These are phyloP conservation scores for Hirundo rustica DNA, from an alignment of 2,797 vertebrate species.

Conservation along the genomic window DNA sequence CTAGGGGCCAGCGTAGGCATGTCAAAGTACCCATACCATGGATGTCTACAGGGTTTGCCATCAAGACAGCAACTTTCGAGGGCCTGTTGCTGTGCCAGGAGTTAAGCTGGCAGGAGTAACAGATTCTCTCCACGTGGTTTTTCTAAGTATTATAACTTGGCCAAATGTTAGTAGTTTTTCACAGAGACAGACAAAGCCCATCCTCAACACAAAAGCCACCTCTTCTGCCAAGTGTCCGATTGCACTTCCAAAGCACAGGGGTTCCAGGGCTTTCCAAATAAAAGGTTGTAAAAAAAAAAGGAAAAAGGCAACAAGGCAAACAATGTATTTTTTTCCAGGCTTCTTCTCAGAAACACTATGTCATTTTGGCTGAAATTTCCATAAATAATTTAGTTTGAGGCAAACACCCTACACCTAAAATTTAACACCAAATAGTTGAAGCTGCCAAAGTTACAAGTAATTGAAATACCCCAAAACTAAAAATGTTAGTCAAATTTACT, in stretches of 20 bases:
- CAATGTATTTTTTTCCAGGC: conserved; percentile 57
- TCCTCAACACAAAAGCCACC: conserved; percentile 50
- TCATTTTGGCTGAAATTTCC: conserved; percentile 29
- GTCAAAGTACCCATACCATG: not conserved
- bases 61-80: not conserved
- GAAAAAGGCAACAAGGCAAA: not conserved
- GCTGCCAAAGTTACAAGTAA: not conserved
- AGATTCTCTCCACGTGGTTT: not conserved
- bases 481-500: not conserved
- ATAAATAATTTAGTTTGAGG: not conserved
- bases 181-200: conserved; percentile 31
- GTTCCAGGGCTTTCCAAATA: conserved; percentile 47
- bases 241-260: conserved; percentile 52
- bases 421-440: not conserved
- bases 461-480: not conserved
- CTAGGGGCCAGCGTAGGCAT: not conserved
- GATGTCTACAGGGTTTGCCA: not conserved
- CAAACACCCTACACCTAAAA: not conserved
- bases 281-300: not conserved
- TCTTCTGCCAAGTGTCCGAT: conserved; percentile 41
- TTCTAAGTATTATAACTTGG: conserved; percentile 12
- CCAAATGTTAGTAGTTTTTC: conserved; percentile 48
- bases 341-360: conserved; percentile 37
- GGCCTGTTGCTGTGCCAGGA: not conserved
- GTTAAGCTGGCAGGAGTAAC: not conserved